Evolutionary conservation across 2,113 vertebrate genomes (phyloP).

Genomic region (Trichechus manatus): DNA sequence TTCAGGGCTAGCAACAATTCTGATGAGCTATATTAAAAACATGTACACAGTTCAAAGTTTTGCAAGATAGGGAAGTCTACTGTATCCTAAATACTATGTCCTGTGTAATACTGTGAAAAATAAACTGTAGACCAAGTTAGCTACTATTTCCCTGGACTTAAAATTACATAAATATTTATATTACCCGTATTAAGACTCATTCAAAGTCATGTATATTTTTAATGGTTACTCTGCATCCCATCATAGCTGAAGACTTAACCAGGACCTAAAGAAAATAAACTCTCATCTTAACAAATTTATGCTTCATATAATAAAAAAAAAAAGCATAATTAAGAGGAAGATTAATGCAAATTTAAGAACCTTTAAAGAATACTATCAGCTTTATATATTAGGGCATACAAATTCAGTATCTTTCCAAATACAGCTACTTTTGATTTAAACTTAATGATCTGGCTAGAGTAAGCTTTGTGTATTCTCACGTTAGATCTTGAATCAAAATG

Average conservation of each 20-base stretch:
- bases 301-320: not conserved
- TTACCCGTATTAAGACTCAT: slow-evolving; percentile 58
- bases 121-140: slow-evolving; percentile 43
- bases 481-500: slow-evolving; percentile 62
- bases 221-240: slow-evolving; percentile 52
- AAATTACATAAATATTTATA: slow-evolving; percentile 55
- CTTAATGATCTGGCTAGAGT: slow-evolving; percentile 31
- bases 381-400: slow-evolving; percentile 6
- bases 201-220: slow-evolving; percentile 59
- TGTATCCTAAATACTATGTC: slow-evolving; percentile 22
- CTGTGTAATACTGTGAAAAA: slow-evolving; percentile 41
- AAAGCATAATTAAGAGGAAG: slow-evolving; percentile 40
- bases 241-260: slow-evolving; percentile 33
- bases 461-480: slow-evolving; percentile 9
- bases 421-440: slow-evolving; percentile 20
- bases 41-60: slow-evolving; percentile 44
- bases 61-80: slow-evolving; percentile 36
- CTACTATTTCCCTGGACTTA: slow-evolving; percentile 56
- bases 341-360: slow-evolving; percentile 42
- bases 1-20: slow-evolving; percentile 34
- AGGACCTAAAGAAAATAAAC: slow-evolving; percentile 58
- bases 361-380: not conserved
- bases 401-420: slow-evolving; percentile 20
- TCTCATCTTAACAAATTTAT: slow-evolving; percentile 63
- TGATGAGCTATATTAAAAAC: slow-evolving; percentile 58